Evolutionary conservation across 2,113 vertebrate genomes (phyloP).

Genomic region (Tachycineta bicolor): DNA sequence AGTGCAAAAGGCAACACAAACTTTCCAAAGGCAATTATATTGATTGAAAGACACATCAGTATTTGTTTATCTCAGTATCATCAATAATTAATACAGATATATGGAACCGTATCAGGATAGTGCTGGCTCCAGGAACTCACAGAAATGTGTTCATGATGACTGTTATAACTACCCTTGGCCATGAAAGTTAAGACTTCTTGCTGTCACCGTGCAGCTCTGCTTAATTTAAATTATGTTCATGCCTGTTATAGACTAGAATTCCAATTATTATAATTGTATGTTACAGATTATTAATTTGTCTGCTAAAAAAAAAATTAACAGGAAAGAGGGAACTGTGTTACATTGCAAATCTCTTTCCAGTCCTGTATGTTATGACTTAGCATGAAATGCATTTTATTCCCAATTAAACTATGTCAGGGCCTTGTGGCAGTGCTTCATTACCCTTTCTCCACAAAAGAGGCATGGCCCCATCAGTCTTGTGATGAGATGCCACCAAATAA

Average conservation of each 20-base stretch:
- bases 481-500: constrained; percentile 29
- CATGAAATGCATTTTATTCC: background rate
- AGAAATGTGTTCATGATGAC: background rate
- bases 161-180: background rate
- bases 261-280: background rate
- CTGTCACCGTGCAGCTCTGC: background rate
- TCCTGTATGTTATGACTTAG: background rate
- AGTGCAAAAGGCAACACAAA: background rate
- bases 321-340: background rate
- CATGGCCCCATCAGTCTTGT: background rate
- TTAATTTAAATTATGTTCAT: background rate
- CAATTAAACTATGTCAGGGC: background rate
- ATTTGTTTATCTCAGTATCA: background rate
- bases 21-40: background rate
- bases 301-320: background rate
- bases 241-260: background rate
- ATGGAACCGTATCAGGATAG: background rate
- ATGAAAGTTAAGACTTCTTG: background rate
- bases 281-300: background rate
- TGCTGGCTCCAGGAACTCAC: background rate
- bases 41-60: background rate
- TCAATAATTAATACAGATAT: background rate
- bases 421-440: background rate
- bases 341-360: background rate
- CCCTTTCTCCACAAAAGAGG: background rate